Conservation (phyloP, 2,113 vertebrate species). For the Cercocebus atys region DNA sequence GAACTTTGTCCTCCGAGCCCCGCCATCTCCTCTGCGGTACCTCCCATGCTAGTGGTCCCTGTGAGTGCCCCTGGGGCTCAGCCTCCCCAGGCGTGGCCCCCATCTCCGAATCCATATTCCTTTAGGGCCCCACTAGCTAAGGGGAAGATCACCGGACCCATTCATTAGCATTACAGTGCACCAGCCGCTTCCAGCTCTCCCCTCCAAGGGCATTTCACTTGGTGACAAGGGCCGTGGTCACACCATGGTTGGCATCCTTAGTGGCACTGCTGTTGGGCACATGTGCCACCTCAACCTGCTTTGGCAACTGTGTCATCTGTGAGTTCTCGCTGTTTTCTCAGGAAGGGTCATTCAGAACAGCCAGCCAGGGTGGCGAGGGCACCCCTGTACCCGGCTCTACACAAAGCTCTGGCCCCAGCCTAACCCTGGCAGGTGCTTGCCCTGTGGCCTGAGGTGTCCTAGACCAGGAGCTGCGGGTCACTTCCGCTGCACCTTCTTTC, state of each 20-base stretch:
- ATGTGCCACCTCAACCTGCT: background rate
- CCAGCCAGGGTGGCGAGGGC: too few species aligned
- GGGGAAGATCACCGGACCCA: background rate
- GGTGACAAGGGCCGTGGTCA: background rate
- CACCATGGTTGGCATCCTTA: background rate
- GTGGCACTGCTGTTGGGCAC: background rate
- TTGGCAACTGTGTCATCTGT: background rate
- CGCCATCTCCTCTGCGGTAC: background rate
- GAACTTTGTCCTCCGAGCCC: background rate
- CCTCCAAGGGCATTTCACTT: background rate
- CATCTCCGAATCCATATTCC: background rate
- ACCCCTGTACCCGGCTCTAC: background rate
- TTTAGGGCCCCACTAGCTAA: background rate
- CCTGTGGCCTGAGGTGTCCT: background rate
- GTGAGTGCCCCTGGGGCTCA: too few species aligned
- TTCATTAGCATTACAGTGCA: accelerated
- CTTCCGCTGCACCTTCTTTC: background rate
- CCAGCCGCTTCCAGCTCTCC: background rate
- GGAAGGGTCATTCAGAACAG: background rate
- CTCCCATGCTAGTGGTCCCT: background rate
- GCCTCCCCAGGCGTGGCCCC: background rate
- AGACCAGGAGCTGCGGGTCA: background rate
- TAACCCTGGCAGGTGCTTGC: background rate
- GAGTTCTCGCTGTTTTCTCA: background rate
- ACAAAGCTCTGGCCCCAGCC: background rate